phyloP scores from a whole-genome alignment of 2,888 invertebrate genomes.

The Coleophora flavipennella region DNA sequence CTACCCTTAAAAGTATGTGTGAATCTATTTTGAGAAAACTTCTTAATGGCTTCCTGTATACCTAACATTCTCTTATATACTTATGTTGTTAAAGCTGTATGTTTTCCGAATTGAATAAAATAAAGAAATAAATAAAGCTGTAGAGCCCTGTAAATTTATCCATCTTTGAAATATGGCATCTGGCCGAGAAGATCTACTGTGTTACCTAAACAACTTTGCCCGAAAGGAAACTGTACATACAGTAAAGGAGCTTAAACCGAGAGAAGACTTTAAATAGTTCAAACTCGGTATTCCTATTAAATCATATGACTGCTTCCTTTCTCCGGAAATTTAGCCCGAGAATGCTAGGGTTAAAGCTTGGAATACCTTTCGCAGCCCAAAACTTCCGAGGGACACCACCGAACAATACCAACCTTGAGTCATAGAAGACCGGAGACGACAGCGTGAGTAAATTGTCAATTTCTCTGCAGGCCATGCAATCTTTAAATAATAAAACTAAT shows the following conservation, averaged over 20 bases:
- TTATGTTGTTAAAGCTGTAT: no score
- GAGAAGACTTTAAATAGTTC: constrained; percentile 15
- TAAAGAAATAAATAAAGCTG: no score
- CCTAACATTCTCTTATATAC: no score
- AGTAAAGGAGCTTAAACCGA: constrained; percentile 14
- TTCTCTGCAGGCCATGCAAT: neutral
- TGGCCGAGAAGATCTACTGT: constrained; percentile 7
- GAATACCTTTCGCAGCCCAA: constrained; percentile 4
- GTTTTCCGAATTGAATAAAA: no score
- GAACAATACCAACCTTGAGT: no score
- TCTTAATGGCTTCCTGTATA: no score
- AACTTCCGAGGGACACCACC: no score
- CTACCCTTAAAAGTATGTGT: no score
- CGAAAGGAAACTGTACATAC: constrained; percentile 8
- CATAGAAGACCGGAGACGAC: no score
- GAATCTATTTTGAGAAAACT: no score
- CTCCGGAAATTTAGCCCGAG: constrained; percentile 12
- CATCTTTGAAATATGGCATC: constrained; percentile 20
- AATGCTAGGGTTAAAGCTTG: constrained; percentile 14
- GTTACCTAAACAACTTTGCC: constrained; percentile 12
- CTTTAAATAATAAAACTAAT: neutral
- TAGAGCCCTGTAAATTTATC: constrained; percentile 12
- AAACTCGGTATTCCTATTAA: constrained; percentile 12
- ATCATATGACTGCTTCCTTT: constrained; percentile 9
- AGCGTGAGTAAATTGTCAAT: neutral